Percentiles rank a stretch among this genome's conserved stretches.
These are phyloP conservation scores for Dendroctonus ponderosae DNA, from an alignment of 1,140 invertebrate species.

Conservation along the genomic window DNA sequence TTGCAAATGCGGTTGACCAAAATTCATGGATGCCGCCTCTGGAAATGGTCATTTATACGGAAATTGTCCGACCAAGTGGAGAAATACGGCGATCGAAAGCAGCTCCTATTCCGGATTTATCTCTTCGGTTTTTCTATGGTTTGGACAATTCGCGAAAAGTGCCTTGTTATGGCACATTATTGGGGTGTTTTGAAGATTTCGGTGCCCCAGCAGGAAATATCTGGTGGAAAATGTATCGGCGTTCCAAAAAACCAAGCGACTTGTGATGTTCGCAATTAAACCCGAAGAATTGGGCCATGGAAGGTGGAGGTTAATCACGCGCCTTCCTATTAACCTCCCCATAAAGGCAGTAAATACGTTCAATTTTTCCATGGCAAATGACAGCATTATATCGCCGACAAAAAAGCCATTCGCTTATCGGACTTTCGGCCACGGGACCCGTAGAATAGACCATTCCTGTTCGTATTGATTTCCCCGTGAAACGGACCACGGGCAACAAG, in stretches of 20 bases:
- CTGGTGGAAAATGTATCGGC: no score
- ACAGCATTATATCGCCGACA: constrained; percentile 21
- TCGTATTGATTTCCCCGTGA: constrained; percentile 13
- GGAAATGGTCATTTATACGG: constrained; percentile 32
- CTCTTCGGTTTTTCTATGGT: neutral
- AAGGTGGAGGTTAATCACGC: no score
- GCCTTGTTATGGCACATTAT: neutral
- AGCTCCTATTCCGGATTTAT: constrained; percentile 13
- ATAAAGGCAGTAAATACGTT: neutral
- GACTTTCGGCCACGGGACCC: constrained; percentile 19
- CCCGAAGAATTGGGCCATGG: no score
- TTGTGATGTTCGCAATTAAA: no score
- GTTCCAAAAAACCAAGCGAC: no score
- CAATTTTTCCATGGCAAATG: constrained; percentile 23
- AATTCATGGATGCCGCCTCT: constrained; percentile 29
- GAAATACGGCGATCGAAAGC: constrained; percentile 23
- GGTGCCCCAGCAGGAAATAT: neutral
- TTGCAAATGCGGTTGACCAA: constrained; percentile 28
- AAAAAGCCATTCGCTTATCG: constrained; percentile 30
- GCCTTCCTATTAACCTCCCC: no score
- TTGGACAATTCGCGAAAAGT: neutral
- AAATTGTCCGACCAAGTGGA: constrained; percentile 30
- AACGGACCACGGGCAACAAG: constrained; percentile 41
- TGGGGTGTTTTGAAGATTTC: no score
- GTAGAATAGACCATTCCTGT: constrained; percentile 8